These are phyloP conservation scores for Drosophila pachea DNA, from an alignment of 1,140 invertebrate genomes.

Conservation along the genomic window DNA sequence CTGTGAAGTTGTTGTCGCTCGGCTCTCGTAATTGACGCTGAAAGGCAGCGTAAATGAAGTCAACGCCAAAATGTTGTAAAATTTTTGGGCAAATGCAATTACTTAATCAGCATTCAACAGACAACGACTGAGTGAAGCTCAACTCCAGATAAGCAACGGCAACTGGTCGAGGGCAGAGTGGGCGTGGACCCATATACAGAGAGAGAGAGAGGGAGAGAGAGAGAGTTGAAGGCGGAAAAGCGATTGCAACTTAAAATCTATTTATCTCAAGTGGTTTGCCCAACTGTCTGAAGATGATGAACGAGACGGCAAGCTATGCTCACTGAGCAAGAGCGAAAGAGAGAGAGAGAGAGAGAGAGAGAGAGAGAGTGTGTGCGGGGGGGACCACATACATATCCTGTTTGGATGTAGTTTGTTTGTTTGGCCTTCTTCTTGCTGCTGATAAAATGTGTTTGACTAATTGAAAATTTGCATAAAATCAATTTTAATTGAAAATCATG, in stretches of 20 bases:
- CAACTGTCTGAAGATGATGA: constrained; percentile 23
- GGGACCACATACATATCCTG: constrained; percentile 32
- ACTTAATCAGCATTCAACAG: constrained; percentile 70
- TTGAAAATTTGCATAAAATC: constrained; percentile 77
- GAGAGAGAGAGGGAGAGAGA: background rate
- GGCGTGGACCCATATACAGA: constrained; percentile 5
- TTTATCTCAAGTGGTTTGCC: constrained; percentile 71
- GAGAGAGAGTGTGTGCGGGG: background rate
- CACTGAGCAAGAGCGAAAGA: constrained; percentile 1
- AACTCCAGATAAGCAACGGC: constrained; percentile 15
- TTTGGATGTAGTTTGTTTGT: constrained; percentile 36
- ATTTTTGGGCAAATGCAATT: constrained; percentile 71
- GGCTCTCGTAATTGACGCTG: constrained; percentile 65
- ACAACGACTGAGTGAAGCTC: constrained; percentile 21
- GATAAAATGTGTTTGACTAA: constrained; percentile 66
- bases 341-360: background rate
- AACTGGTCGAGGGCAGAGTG: background rate
- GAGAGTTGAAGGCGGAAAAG: constrained; percentile 6
- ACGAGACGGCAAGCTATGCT: constrained; percentile 18
- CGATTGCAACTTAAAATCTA: constrained; percentile 57
- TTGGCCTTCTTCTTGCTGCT: constrained; percentile 22
- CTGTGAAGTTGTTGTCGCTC: constrained; percentile 28
- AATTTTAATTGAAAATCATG: constrained; percentile 76
- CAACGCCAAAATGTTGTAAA: constrained; percentile 74
- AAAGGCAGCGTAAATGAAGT: constrained; percentile 74